Base-by-base conservation (phyloP, 2,113 vertebrate species). In the Cheilinus undulatus region DNA sequence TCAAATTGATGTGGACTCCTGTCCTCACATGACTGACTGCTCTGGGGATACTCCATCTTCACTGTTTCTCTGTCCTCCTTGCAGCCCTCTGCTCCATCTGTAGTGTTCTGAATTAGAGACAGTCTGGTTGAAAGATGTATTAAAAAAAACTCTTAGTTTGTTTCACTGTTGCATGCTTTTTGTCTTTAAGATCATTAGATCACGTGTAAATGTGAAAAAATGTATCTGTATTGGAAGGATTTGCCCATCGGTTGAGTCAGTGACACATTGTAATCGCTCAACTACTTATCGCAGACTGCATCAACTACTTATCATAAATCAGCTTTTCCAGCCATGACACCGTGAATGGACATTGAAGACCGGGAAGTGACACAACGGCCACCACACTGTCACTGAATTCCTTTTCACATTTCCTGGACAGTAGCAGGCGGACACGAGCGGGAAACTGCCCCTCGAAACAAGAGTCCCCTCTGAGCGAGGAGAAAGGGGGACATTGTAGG, bases 401-500 rank as follows among this genome's bases (percentile, higher is more conserved):
- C 86, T 83, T 85, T 89, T 85, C 80, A 78, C 79, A 53, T 48
- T 92, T 92, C 84, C 89, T 82, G 89, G 88, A 92, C 74, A 11
- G n/a, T 43, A 36, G 38, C 72, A 4, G 45, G 60, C 2, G 49
- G 58, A 52, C 71, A 60, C 3, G 61, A 89, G 69, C 69, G 80
- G 88, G 88, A 93, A n/a, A 92, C 53, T 38, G 45, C 32, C 38
- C 68, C 15, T 20, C 5, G n/a, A 49, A 86, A 90, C 90, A 91
- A 90, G 79, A 73, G 79, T 52, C 70, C 73, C 65, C 80, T 85
- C 74, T 84, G 68, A 74, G 27, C 0, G 40, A 36, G 58, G 75
- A 92, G 86, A 93, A 90, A 88, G 83, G 60, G n/a, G 17, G 40
- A 69, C 87, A 87, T 88, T 93, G 92, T 92, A 32, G 74, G 26